These are phyloP conservation scores for Pseudochirops corinnae DNA, from an alignment of 2,797 vertebrate species.

Conservation along the genomic window DNA sequence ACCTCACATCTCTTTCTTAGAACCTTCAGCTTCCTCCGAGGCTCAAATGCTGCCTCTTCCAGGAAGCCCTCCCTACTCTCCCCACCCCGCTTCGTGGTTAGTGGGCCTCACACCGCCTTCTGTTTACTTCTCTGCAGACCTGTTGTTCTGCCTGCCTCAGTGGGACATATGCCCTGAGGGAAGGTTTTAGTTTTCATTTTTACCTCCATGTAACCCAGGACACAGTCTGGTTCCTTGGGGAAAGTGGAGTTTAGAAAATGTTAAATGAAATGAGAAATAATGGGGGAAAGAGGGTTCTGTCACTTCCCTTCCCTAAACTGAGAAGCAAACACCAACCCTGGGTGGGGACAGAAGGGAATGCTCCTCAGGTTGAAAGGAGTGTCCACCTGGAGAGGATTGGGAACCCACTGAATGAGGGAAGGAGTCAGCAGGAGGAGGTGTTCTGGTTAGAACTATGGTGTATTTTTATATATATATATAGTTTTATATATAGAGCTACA, in stretches of 20 bases:
- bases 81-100: background rate
- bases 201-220: background rate
- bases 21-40: background rate
- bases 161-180: background rate
- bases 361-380: background rate
- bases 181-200: background rate
- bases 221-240: background rate
- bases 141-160: background rate
- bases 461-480: background rate
- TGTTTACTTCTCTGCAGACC: background rate
- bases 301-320: background rate
- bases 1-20: background rate
- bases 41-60: background rate
- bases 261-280: background rate
- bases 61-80: background rate
- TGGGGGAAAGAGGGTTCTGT: background rate
- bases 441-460: background rate
- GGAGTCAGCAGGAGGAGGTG: background rate
- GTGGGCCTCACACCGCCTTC: background rate
- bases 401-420: background rate
- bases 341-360: background rate
- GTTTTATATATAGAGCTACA: background rate
- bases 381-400: background rate
- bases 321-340: background rate
- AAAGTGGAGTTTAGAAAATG: background rate